Evolutionary conservation across 2,113 vertebrate genomes (phyloP).

Genomic region (Sterrhoptilus dennistouni): DNA sequence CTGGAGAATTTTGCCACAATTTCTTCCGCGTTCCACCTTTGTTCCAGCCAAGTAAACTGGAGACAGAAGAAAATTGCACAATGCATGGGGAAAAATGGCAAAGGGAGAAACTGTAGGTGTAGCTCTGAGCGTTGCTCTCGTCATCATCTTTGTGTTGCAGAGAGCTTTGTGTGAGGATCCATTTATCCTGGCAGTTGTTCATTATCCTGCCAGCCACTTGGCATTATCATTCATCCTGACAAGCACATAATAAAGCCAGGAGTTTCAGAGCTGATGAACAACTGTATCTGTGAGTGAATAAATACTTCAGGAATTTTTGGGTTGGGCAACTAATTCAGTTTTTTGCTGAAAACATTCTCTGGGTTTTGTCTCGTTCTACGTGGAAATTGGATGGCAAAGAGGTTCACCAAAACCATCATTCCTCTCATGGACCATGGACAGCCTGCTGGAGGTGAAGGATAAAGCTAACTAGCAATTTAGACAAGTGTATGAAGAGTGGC

Average conservation of each 20-base stretch:
- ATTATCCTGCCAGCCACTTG: conserved; percentile 54
- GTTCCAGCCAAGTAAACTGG: background rate
- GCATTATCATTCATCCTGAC: conserved; percentile 62
- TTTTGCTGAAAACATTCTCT: background rate
- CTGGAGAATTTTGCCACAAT: background rate
- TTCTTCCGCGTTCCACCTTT: background rate
- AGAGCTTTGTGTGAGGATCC: conserved; percentile 34
- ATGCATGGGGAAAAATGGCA: background rate
- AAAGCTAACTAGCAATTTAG: background rate
- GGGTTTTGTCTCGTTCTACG: background rate
- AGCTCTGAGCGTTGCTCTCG: background rate
- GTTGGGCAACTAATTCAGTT: background rate
- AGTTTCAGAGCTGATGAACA: conserved; percentile 41
- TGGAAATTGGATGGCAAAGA: background rate
- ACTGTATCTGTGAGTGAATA: background rate
- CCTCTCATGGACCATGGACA: background rate
- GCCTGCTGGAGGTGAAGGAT: background rate
- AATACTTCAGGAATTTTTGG: background rate
- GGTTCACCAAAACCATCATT: background rate
- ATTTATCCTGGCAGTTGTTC: conserved; percentile 56
- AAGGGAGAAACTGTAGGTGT: background rate
- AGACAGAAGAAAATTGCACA: background rate
- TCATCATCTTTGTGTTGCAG: conserved; percentile 25
- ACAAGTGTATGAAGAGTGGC: background rate
- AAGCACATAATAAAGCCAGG: conserved; percentile 28